These are phyloP conservation scores for Oithona nana DNA, from an alignment of 2,888 invertebrate species.

Conservation along the genomic window DNA sequence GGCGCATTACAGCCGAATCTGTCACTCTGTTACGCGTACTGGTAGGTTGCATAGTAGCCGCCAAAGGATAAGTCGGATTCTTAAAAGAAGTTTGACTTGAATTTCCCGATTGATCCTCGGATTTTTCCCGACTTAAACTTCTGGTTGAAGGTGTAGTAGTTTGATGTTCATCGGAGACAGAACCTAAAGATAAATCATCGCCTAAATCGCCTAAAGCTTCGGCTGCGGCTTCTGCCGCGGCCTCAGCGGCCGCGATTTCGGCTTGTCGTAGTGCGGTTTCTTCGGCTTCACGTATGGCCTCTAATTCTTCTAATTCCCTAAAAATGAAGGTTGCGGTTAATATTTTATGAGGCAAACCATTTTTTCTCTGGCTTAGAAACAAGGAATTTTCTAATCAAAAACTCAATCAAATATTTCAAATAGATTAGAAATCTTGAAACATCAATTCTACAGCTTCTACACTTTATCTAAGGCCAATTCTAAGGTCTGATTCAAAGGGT, in stretches of 20 bases:
- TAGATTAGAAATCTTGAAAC: too few relatives aligned
- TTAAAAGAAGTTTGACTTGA: not conserved
- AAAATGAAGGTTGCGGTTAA: too few relatives aligned
- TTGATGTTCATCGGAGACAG: not conserved
- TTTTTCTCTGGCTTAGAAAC: not conserved
- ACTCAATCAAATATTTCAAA: too few relatives aligned
- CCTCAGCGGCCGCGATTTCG: conserved; percentile 38
- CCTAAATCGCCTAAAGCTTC: not conserved
- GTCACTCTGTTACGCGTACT: not conserved
- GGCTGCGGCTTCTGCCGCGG: conserved; percentile 43
- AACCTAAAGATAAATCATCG: not conserved
- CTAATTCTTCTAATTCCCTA: conserved; percentile 16
- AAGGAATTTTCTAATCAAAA: not conserved
- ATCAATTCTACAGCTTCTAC: too few relatives aligned
- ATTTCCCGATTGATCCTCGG: not conserved
- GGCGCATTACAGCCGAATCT: not conserved
- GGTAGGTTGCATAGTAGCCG: not conserved
- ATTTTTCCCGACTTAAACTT: not conserved
- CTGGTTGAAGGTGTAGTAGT: not conserved
- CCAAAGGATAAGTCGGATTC: not conserved
- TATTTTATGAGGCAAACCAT: not conserved
- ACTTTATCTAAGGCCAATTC: too few relatives aligned
- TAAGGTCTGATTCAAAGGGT: too few relatives aligned
- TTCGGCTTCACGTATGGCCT: conserved; percentile 31
- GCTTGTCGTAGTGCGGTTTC: conserved; percentile 55